phyloP scores from a whole-genome alignment of 2,113 vertebrate species.

The Rallus limicola region DNA sequence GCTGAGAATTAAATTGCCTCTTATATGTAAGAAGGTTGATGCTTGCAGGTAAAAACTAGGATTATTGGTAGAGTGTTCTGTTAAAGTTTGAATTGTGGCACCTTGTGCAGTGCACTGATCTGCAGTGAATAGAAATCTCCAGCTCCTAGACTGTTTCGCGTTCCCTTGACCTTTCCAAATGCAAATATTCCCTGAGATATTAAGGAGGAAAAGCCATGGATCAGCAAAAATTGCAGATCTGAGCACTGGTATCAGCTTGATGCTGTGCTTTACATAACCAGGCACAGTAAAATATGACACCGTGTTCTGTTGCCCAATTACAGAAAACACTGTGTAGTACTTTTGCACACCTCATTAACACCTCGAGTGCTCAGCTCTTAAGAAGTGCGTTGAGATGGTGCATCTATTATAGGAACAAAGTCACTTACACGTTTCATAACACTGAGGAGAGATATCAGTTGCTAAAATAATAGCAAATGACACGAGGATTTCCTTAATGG shows the following conservation, averaged over 20 bases:
- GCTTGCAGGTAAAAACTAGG: slow-evolving; percentile 16
- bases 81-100: neutral
- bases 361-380: slow-evolving; percentile 47
- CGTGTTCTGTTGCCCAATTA: slow-evolving; percentile 37
- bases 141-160: neutral
- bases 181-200: slow-evolving; percentile 26
- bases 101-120: neutral
- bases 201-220: slow-evolving; percentile 16
- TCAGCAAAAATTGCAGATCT: slow-evolving; percentile 47
- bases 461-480: slow-evolving; percentile 47
- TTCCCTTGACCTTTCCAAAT: slow-evolving; percentile 62
- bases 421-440: slow-evolving; percentile 20
- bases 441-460: neutral
- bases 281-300: slow-evolving; percentile 27
- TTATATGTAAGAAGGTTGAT: slow-evolving; percentile 22
- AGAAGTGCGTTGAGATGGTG: neutral
- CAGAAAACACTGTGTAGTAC: neutral
- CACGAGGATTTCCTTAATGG: slow-evolving; percentile 21
- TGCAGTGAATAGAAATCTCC: neutral
- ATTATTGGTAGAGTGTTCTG: slow-evolving; percentile 12
- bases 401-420: slow-evolving; percentile 44
- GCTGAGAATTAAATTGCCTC: slow-evolving; percentile 48
- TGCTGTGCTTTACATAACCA: slow-evolving; percentile 18
- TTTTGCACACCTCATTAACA: slow-evolving; percentile 66
- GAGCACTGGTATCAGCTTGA: slow-evolving; percentile 1